These are phyloP conservation scores for Gnathonemus longibarbis DNA, from an alignment of 2,113 vertebrate species.

Conservation along the genomic window DNA sequence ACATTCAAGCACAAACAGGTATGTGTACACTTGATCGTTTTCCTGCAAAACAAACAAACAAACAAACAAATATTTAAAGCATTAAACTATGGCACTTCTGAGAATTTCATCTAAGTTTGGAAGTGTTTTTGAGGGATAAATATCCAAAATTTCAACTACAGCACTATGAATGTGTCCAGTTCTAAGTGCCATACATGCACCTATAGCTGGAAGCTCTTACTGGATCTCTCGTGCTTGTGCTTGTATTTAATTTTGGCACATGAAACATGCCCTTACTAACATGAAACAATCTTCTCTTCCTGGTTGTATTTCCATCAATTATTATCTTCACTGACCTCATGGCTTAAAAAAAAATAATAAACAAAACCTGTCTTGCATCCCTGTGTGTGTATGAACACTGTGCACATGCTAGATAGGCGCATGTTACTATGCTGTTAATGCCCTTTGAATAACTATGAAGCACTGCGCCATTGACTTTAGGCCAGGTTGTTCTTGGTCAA, in stretches of 20 bases:
- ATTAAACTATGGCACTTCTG: neutral
- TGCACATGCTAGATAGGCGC: neutral
- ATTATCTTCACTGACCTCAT: neutral
- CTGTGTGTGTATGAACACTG: neutral
- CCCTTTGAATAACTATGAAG: neutral
- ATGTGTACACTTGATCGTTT: neutral
- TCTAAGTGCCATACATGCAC: neutral
- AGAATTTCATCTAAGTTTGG: neutral
- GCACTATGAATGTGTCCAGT: neutral
- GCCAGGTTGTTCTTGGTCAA: neutral
- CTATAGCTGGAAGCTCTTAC: neutral
- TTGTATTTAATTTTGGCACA: neutral
- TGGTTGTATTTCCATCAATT: neutral
- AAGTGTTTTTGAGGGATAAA: neutral
- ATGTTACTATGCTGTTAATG: neutral
- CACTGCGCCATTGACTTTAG: neutral
- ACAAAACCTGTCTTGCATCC: neutral
- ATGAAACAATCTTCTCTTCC: neutral
- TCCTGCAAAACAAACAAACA: neutral
- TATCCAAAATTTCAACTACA: neutral
- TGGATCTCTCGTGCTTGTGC: neutral
- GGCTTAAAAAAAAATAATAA: neutral
- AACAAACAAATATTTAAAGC: neutral
- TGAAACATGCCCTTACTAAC: neutral
- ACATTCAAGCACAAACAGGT: neutral